Evolutionary conservation across 2,888 invertebrate species (phyloP), one percentile per base, ranked within the genome.

Genomic region (Drosophila flavopinicola): DNA sequence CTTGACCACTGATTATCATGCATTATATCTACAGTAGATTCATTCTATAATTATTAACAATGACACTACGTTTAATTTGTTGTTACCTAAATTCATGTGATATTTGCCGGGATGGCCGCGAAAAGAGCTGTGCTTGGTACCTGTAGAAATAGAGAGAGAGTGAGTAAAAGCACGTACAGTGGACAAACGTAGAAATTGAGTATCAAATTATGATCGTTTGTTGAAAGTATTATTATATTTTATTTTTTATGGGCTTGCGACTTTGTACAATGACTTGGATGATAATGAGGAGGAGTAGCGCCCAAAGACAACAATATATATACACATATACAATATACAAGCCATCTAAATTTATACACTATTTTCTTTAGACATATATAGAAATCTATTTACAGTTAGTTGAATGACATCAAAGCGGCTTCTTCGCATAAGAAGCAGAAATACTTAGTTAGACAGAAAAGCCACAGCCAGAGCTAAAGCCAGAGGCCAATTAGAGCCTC

Each of bases 91-190:
- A 86, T 89, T 88, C 78, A 88, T 88, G 84, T 89, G 90, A 89
- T 89, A 89, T 89, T 90, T 90, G 87, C 89, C 89, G 85, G 89
- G 89, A 87, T 89, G 90, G 85, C 90, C 86, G 78, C 89, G 90
- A 85, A 88, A 88, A 78, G 86, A 87, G 87, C 90, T 88, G 89
- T 89, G 88, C 86, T 88, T 89, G 88, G 90, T 89, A 89, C 89
- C 89, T 89, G 88, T 82, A 88, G 85, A 69, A 64, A n/a, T n/a
- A 75, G 66, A 77, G 75, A 78, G 59, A 76, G 60, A 63, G 59
- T 54, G 57, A 60, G 58, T 63, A 59, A 59, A 42, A 56, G 33
- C 30, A 53, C 47, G 37, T 48, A 29, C 33, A 29, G 11, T 51
- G 23, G 37, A 30, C 57, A 39, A 35, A 58, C 33, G 15, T 60